phyloP scores from a whole-genome alignment of 2,888 invertebrate genomes.

The Hyles lineata region DNA sequence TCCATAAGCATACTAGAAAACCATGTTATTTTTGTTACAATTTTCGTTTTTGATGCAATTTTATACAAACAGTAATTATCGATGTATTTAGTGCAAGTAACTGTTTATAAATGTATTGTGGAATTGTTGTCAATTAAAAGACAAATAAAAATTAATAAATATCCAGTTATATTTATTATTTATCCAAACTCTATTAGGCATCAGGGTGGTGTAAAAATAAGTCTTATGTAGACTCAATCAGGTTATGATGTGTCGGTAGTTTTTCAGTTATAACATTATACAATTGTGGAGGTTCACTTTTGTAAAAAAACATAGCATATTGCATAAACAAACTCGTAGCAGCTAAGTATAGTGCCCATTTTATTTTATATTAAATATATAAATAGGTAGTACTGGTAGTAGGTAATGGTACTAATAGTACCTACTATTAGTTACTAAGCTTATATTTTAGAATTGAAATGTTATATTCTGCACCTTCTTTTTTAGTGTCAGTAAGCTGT shows the following conservation, averaged over 20 bases:
- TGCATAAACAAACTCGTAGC: too few species aligned
- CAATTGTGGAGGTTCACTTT: too few species aligned
- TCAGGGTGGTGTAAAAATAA: conserved; percentile 14
- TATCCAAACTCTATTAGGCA: not conserved
- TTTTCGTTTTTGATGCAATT: conserved; percentile 41
- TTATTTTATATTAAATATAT: too few species aligned
- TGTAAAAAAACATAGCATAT: too few species aligned
- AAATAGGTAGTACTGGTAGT: too few species aligned
- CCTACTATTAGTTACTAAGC: too few species aligned
- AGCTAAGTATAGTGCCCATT: too few species aligned
- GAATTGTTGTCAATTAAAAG: conserved; percentile 53
- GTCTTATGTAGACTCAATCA: not conserved
- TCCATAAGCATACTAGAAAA: not conserved
- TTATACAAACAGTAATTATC: conserved; percentile 35
- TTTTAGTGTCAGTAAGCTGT: too few species aligned
- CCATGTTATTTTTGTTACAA: conserved; percentile 35
- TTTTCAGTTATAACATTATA: too few species aligned
- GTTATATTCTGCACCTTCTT: too few species aligned
- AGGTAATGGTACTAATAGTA: too few species aligned
- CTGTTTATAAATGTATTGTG: conserved; percentile 40
- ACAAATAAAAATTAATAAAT: conserved; percentile 47
- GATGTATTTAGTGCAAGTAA: conserved; percentile 38
- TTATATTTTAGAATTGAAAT: too few species aligned
- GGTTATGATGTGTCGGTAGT: not conserved
- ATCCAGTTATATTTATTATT: conserved; percentile 14